Conservation (phyloP, 2,888 invertebrate species). For the Dolichomitus sp. region DNA sequence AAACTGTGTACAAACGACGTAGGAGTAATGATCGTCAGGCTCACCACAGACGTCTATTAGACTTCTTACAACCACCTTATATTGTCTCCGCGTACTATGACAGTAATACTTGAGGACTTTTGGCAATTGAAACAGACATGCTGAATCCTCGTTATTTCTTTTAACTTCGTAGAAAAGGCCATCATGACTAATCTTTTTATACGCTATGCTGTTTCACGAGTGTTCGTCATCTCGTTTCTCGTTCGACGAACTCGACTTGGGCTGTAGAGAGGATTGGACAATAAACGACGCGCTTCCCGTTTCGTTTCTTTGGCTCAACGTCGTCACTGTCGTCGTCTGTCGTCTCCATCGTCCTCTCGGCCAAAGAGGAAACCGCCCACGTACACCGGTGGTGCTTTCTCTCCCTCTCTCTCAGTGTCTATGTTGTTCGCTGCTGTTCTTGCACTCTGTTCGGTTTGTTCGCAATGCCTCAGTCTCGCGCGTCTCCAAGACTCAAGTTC, state of each 20-base stretch:
- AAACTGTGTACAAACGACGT: constrained; percentile 15
- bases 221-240: constrained; percentile 47
- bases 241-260: constrained; percentile 42
- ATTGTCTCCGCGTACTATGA: neutral
- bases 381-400: constrained; percentile 25
- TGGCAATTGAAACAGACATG: constrained; percentile 21
- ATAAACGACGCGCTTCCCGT: constrained; percentile 63
- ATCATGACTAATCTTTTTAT: constrained; percentile 23
- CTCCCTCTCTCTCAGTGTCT: constrained; percentile 30
- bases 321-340: constrained; percentile 58
- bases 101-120: neutral
- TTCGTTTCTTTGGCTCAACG: constrained; percentile 56
- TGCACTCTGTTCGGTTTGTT: constrained; percentile 37
- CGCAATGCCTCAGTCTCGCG: constrained; percentile 17
- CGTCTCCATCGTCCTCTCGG: constrained; percentile 56
- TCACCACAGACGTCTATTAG: neutral
- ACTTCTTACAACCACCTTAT: neutral
- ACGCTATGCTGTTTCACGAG: neutral
- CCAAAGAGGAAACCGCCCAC: constrained; percentile 59
- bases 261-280: constrained; percentile 34
- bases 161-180: constrained; percentile 14
- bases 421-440: constrained; percentile 49
- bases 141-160: constrained; percentile 25
- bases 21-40: constrained; percentile 38
- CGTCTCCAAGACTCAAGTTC: constrained; percentile 25